Percentiles rank a stretch among this genome's conserved stretches.
These are phyloP conservation scores for Drosophila hamatofila DNA, from an alignment of 2,888 invertebrate species.

Conservation along the genomic window DNA sequence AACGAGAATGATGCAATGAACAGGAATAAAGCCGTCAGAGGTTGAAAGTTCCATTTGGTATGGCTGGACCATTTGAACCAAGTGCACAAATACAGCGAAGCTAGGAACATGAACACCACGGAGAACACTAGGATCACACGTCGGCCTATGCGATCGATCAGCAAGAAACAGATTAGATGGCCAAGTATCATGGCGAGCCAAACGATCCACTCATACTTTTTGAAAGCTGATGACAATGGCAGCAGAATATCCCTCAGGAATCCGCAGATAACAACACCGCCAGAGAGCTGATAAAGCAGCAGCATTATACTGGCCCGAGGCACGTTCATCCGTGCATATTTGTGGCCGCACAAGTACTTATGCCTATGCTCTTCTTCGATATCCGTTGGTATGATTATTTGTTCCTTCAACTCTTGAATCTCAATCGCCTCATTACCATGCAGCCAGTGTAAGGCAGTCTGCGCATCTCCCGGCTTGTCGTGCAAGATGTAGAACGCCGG, in stretches of 20 bases:
- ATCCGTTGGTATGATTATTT: not conserved
- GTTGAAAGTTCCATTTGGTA: not conserved
- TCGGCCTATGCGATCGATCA: conserved; percentile 39
- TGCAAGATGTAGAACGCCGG: conserved; percentile 19
- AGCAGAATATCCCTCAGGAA: not conserved
- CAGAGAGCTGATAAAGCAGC: conserved; percentile 9
- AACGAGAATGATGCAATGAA: conserved; percentile 7
- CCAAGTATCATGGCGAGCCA: not conserved
- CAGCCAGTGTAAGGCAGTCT: conserved; percentile 14
- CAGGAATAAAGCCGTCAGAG: not conserved
- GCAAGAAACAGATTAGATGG: conserved; percentile 21
- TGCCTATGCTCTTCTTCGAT: fast-evolving
- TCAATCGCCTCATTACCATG: conserved; percentile 10
- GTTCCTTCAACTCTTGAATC: not conserved
- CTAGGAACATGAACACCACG: not conserved
- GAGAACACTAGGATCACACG: conserved; percentile 26
- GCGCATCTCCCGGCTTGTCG: not conserved
- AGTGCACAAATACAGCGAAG: not conserved
- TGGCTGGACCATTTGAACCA: not conserved
- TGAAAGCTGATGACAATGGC: not conserved
- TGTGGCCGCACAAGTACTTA: not conserved
- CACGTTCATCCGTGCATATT: conserved; percentile 3
- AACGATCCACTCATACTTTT: fast-evolving
- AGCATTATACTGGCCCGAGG: conserved; percentile 5
- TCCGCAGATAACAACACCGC: conserved; percentile 5